A percentile compares a stretch with the other conserved stretches of the same genome.
Evolutionary conservation across 2,113 vertebrate genomes (phyloP).

Genomic region (Oreochromis tanganicae): DNA sequence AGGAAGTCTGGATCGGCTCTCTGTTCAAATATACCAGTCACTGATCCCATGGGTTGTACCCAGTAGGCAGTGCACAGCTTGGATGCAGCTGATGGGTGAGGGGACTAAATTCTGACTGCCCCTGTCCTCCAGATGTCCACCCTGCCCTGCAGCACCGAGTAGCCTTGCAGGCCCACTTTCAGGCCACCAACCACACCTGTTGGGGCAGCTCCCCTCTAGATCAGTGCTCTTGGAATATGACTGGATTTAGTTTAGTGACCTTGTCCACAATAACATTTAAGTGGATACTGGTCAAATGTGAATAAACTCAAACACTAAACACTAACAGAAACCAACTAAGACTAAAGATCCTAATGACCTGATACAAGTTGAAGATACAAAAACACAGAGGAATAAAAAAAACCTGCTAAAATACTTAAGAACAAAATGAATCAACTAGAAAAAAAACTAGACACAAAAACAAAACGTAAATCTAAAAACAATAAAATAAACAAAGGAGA

Average conservation of each 20-base stretch:
- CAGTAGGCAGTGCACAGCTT: neutral
- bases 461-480: neutral
- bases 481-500: neutral
- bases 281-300: neutral
- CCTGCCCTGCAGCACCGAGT: neutral
- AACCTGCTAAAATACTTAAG: neutral
- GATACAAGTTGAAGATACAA: neutral
- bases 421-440: neutral
- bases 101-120: neutral
- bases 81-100: neutral
- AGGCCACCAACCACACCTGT: neutral
- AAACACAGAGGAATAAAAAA: neutral
- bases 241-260: neutral
- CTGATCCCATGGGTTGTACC: neutral
- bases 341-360: neutral
- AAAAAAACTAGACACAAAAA: neutral
- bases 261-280: neutral
- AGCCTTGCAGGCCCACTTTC: neutral
- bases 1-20: fast-evolving
- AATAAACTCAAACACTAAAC: neutral
- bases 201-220: neutral
- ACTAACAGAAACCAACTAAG: neutral
- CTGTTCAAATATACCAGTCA: neutral
- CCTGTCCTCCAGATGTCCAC: neutral
- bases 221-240: neutral